Evolutionary conservation across 2,888 invertebrate genomes (phyloP), one percentile per base, ranked within the genome.

Genomic region (Epinotia bilunana): DNA sequence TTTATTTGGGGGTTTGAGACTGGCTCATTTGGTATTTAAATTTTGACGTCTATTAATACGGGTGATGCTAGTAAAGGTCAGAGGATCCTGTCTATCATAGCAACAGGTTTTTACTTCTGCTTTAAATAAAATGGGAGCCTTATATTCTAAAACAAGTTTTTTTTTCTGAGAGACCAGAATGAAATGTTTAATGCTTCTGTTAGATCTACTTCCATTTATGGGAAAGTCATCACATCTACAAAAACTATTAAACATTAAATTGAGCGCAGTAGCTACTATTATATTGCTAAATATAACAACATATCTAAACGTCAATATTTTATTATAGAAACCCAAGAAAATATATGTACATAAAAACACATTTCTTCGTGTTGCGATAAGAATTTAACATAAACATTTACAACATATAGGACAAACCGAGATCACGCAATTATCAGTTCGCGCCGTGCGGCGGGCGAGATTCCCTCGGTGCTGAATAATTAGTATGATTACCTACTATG

Each of bases 1-100:
- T 46, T 28, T 43, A 16, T 58, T 69, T 39, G 23, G 43, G 43
- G 23, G 11, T 43, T 58, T 28, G 6, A 69, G 46, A 60, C 60
- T 58, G 58, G 69, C 16, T 69, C 69, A 69, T 69, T 69, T 69
- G 60, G 23, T 69, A 43, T 69, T 43, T 46, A 69, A 46, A 69
- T 60, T 46, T n/a, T 23, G 23, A n/a, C 23, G 58, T 69, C 46
- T 60, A 69, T 33, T 46, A 69, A 69, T 28, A 69, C 28, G 69
- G 46, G 68, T 23, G 23, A 43, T 58, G 43, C 23, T n/a, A 39
- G 16, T 58, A n/a, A 43, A 23, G 46, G 55, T 28, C 53, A 33
- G 20, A 39, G 23, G 20, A 49, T 49, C 18, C 7, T 12, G 68
- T 46, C n/a, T n/a, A 69, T 46, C 58, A 43, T 46, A 7, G 12